Percentiles rank a stretch among this genome's conserved stretches.
Conservation (phyloP, 1,140 invertebrate genomes). For the Gonatopus flavifemur region DNA sequence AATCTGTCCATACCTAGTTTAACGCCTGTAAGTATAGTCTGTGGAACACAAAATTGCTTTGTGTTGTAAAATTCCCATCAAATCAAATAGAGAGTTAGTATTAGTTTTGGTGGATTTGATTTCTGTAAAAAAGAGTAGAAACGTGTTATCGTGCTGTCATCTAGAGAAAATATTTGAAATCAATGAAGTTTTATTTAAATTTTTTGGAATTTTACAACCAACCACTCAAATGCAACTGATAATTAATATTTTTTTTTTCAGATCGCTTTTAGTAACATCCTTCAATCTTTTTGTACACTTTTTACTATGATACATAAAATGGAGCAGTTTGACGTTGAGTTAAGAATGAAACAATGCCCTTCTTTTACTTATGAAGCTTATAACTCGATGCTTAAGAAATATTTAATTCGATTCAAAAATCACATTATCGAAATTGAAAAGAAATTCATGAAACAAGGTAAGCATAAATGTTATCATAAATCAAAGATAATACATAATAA, state of each 20-base stretch:
- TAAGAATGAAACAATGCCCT: conserved; percentile 30
- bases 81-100: too few species aligned
- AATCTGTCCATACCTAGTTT: conserved; percentile 53
- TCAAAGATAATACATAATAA: conserved; percentile 2
- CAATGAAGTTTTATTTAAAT: not conserved
- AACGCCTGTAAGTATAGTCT: conserved; percentile 40
- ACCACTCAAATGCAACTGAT: too few species aligned
- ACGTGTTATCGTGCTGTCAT: too few species aligned
- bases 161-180: too few species aligned
- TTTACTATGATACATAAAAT: conserved; percentile 48
- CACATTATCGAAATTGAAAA: conserved; percentile 43
- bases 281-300: conserved; percentile 42
- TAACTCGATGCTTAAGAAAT: conserved; percentile 33
- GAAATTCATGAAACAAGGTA: conserved; percentile 47
- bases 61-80: not conserved
- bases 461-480: conserved; percentile 10
- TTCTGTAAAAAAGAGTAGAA: too few species aligned
- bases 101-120: too few species aligned
- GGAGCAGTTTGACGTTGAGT: conserved; percentile 39
- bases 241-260: too few species aligned
- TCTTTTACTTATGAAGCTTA: conserved; percentile 53
- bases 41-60: not conserved
- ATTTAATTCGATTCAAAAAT: conserved; percentile 39
- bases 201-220: not conserved
- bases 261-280: conserved; percentile 47